Percentiles rank a stretch among this genome's conserved stretches.
Evolutionary conservation across 2,797 vertebrate species (phyloP).

Genomic region (Alca torda): DNA sequence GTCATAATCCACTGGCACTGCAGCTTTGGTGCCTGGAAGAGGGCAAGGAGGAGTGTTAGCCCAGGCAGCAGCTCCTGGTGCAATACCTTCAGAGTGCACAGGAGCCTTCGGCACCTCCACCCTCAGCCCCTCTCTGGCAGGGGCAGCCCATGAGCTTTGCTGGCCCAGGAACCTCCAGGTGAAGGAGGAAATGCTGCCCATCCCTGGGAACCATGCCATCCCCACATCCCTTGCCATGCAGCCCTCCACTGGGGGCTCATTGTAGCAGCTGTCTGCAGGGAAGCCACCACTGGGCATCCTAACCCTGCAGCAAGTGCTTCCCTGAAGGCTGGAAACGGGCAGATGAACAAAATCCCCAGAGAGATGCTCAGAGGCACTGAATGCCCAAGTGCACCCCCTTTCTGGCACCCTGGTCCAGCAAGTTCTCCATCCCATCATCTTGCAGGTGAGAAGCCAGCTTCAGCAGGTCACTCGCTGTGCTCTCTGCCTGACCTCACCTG

Average conservation of each 20-base stretch:
- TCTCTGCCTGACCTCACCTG: fast-evolving
- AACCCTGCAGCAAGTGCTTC: background rate
- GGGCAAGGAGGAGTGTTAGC: background rate
- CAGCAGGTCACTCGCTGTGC: background rate
- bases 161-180: background rate
- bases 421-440: background rate
- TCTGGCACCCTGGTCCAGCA: background rate
- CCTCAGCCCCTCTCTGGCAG: background rate
- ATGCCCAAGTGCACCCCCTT: background rate
- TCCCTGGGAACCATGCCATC: background rate
- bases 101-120: background rate
- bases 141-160: background rate
- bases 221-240: background rate
- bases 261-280: fast-evolving
- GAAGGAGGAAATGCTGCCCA: background rate
- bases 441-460: background rate
- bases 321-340: background rate
- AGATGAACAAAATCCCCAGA: background rate
- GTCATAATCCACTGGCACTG: background rate
- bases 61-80: background rate
- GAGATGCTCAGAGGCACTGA: background rate
- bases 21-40: conserved; percentile 21
- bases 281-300: background rate
- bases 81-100: background rate
- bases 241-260: background rate